phyloP scores from a whole-genome alignment of 2,113 vertebrate genomes.

The Scalopus aquaticus region DNA sequence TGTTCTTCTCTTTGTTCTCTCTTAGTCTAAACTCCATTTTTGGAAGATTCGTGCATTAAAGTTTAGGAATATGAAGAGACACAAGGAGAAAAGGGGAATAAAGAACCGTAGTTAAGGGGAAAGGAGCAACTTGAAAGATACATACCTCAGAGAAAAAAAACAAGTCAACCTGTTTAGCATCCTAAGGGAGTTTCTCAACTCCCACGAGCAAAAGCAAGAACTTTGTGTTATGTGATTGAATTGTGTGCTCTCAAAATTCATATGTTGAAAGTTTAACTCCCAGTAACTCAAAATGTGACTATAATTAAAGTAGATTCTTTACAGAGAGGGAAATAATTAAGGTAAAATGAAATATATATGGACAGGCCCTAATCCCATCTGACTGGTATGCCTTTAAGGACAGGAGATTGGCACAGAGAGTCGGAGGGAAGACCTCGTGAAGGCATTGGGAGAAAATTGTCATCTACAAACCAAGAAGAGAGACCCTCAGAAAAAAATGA shows the following conservation, averaged over 20 bases:
- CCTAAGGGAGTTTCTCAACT: neutral
- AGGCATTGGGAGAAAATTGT: neutral
- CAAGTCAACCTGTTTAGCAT: neutral
- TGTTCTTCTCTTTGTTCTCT: neutral
- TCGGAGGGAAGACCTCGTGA: neutral
- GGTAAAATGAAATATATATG: neutral
- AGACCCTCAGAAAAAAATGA: neutral
- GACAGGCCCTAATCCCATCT: neutral
- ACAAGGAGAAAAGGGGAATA: neutral
- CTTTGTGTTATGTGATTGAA: neutral
- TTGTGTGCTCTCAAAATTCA: neutral
- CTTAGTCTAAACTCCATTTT: slow-evolving; percentile 26
- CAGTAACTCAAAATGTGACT: neutral
- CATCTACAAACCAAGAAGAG: neutral
- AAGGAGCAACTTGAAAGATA: slow-evolving; percentile 7
- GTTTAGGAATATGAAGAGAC: neutral
- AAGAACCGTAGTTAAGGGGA: neutral
- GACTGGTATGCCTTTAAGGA: neutral
- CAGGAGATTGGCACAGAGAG: neutral
- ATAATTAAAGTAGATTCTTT: neutral
- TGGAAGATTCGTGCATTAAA: slow-evolving; percentile 12
- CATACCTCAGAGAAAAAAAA: neutral
- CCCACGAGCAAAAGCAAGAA: neutral
- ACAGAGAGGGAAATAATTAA: neutral
- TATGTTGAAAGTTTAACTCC: neutral